A percentile compares a stretch with the other conserved stretches of the same genome.
Evolutionary conservation across 2,888 invertebrate species (phyloP).

Genomic region (Pterostichus madidus): DNA sequence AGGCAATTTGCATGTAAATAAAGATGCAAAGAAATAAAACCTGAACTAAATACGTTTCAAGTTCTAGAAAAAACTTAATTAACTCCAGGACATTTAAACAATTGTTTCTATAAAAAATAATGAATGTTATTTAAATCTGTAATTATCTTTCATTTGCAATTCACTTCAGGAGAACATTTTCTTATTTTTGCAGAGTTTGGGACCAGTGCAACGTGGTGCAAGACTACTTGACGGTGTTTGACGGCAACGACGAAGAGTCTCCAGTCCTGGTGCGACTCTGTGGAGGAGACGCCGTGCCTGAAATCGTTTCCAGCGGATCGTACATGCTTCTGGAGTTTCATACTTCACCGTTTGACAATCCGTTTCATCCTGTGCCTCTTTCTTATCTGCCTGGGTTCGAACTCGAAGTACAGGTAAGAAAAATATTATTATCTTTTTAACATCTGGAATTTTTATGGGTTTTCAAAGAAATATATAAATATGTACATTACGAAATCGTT

Average conservation of each 20-base stretch:
- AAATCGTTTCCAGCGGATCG: slow-evolving; percentile 88
- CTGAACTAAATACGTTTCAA: slow-evolving; percentile 20
- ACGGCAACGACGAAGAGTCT: slow-evolving; percentile 85
- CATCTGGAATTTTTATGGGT: no score
- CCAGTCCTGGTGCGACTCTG: slow-evolving; percentile 88
- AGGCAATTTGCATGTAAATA: slow-evolving; percentile 48
- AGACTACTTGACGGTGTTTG: slow-evolving; percentile 90
- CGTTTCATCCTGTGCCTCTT: slow-evolving; percentile 88
- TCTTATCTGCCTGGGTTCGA: slow-evolving; percentile 90
- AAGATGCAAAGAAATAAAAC: slow-evolving; percentile 42
- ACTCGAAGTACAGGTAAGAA: slow-evolving; percentile 86
- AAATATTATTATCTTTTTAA: background rate
- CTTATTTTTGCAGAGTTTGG: slow-evolving; percentile 82
- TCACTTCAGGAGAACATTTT: background rate
- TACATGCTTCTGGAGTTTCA: slow-evolving; percentile 89
- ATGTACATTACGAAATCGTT: no score
- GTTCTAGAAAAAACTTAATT: slow-evolving; percentile 27
- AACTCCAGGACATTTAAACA: slow-evolving; percentile 36
- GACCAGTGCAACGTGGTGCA: slow-evolving; percentile 90
- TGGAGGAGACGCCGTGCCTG: slow-evolving; percentile 90
- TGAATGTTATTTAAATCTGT: slow-evolving; percentile 43
- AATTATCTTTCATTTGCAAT: slow-evolving; percentile 37
- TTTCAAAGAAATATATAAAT: no score
- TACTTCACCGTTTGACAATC: slow-evolving; percentile 90
- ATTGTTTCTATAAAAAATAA: slow-evolving; percentile 46